Base-by-base conservation (phyloP, 2,888 invertebrate genomes). In the Plutella xylostella region DNA sequence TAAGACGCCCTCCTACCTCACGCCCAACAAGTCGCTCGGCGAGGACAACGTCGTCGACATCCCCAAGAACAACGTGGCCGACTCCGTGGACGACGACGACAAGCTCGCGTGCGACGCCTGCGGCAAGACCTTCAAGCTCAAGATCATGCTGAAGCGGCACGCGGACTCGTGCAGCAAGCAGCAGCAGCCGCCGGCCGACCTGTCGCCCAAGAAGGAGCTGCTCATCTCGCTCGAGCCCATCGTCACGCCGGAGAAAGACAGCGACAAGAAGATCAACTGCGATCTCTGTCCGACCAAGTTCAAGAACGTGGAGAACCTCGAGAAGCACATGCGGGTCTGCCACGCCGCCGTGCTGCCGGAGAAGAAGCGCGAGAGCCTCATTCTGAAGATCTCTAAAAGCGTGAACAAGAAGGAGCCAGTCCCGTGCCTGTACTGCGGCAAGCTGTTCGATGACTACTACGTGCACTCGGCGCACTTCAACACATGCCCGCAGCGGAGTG, bases 111-210 rank as follows among this genome's bases (percentile, higher is more conserved):
- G 84, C 45, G 65, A 73, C 1, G 71, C 64, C 50, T 85, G 84
- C 48, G 69, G 65, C 0, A 80, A 73, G 51, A 66, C 64, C 1
- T 85, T 84, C 52, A 85, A 84, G 55, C 55, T 84, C 37, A 80
- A 83, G 45, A 84, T 85, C 43, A 84, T 84, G 84, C 52, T 85
- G 40, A 83, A 82, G 41, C 67, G 82, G 0, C 84, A 85, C 48
- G 50, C 58, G 15, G 74, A 74, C 11, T 47, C 60, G 0, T 83
- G 83, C 46, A 58, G 58, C 0, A 35, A 21, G 11, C 20, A 11
- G 4, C 9, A 14, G 18, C 25, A 21, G 11, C 66, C 60, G 21
- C 40, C 57, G 3, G 59, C 61, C 4, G 49, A 52, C 2, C 55
- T 53, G 35, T 57, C 70, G 0, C 69, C 47, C 1, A 57, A 66